Evolutionary conservation across 1,140 invertebrate species (phyloP), one percentile per base, ranked within the genome.

Genomic region (Drosophila pallidifrons): DNA sequence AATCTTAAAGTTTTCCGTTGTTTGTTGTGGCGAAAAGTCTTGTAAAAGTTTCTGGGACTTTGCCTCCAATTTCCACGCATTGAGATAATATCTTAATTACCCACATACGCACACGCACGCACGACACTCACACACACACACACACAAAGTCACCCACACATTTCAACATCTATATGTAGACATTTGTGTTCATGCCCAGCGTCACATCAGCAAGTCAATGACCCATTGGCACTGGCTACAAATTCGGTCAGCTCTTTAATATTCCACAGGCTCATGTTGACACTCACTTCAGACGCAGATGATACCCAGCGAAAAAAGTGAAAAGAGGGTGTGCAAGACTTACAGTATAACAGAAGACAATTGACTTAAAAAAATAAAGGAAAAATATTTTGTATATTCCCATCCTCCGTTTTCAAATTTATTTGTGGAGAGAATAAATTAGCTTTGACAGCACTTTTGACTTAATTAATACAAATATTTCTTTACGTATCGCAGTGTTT

Each of bases 31-130:
- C 16, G 28, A 43, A 38, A 66, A 72, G 66, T 64, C 47, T 10
- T 38, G 43, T 54, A 67, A 71, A 61, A 85, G 41, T 15, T 13
- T 20, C 45, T 46, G 63, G 20, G 20, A 55, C 54, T 67, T 72
- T 38, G 77, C 30, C 85, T 80, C 67, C 49, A 72, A 83, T 88
- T 88, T 88, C 82, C 77, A 52, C 80, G 66, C 72, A 69, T 28
- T 68, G 54, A 63, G 85, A 88, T 89, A 80, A 49, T 59, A 89
- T 89, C 85, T 88, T 89, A 88, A 89, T 83, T 88, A 81, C 85
- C 77, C 79, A 57, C 78, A 67, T 25, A 25, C 20, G 20, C 47
- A 74, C 57, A 38, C 10, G 35, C 35, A 38, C 10, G 2, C 8
- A 38, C 35, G 11, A 49, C 59, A 63, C 28, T n/a, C 59, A 41